Base-by-base conservation (phyloP, 2,113 vertebrate genomes). In the Erinaceus europaeus region DNA sequence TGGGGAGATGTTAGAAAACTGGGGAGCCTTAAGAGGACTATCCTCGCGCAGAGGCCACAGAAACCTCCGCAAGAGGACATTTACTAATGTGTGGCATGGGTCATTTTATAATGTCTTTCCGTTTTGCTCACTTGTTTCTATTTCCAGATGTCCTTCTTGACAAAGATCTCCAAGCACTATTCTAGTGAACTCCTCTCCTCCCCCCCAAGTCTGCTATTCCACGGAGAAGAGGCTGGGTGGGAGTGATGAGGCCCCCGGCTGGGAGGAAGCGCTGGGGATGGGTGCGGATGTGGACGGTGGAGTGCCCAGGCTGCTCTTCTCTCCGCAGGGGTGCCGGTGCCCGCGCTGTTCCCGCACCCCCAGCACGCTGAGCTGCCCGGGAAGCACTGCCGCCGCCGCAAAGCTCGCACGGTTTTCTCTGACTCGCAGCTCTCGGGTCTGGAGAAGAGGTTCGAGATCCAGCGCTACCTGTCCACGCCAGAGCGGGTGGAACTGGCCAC, bases 401-500 rank as follows among this genome's bases (percentile, higher is more conserved):
- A 99, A 91, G 99, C 99, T 69, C 96, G 99, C 90, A 99, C 99
- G 1, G 99, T 99, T 0, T 99, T 99, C 96, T 99, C 99, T 0
- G 99, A 99, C 97, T 99, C 99, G 1, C 99, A 99, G 97, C 97
- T 99, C 75, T 99, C 99, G 0, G 99, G 99, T 8, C 94, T 99
- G 94, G 99, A 99, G 97, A 99, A 99, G 95, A 97, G 99, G 32
- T 99, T 99, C 53, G 99, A 99, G 91, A 97, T 99, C 84, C 99
- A 99, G 97, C 97, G 99, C 5, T 99, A 99, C 89, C 97, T 99
- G 34, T 99, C 99, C 92, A 99, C 99, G 0, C 99, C 99, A 0
- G 99, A 99, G 94, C 97, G 99, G 83, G 99, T 99, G 94, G 99
- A 99, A 90, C 96, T 99, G 96, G 99, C 99, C 80, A 98, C 99